Percentiles rank a stretch among this genome's conserved stretches.
These are phyloP conservation scores for Peromyscus maniculatus DNA, from an alignment of 2,113 vertebrate species.

Conservation along the genomic window DNA sequence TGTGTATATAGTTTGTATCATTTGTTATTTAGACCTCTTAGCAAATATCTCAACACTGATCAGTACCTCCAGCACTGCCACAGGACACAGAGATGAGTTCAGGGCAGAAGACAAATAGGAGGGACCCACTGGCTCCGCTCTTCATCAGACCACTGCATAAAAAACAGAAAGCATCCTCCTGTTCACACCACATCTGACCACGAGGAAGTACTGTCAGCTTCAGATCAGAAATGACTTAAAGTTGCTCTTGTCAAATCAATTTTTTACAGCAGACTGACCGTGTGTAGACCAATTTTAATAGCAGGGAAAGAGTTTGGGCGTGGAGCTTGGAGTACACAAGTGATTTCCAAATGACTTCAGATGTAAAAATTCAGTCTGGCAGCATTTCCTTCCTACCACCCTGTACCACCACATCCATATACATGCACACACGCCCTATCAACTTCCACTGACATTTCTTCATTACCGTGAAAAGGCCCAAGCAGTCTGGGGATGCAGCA, in stretches of 20 bases:
- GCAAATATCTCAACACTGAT: slow-evolving; percentile 8
- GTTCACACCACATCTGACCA: slow-evolving; percentile 79
- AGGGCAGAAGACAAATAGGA: slow-evolving; percentile 78
- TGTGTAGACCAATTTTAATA: slow-evolving; percentile 85
- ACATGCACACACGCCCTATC: slow-evolving; percentile 84
- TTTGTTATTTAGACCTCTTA: background rate
- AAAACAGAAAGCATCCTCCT: slow-evolving; percentile 82
- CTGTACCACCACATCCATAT: slow-evolving; percentile 64
- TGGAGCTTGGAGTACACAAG: slow-evolving; percentile 80
- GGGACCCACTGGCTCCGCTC: slow-evolving; percentile 59
- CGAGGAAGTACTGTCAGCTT: slow-evolving; percentile 78
- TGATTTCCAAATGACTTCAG: slow-evolving; percentile 87
- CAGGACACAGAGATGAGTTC: slow-evolving; percentile 44
- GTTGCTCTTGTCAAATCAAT: slow-evolving; percentile 86
- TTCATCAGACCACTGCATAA: slow-evolving; percentile 71
- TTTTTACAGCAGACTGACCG: slow-evolving; percentile 87
- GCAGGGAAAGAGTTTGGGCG: slow-evolving; percentile 80
- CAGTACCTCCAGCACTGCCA: slow-evolving; percentile 40
- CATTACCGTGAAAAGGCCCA: slow-evolving; percentile 85
- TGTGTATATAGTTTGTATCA: background rate
- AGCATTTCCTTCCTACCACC: background rate
- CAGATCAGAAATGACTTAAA: slow-evolving; percentile 84
- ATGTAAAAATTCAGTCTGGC: slow-evolving; percentile 84
- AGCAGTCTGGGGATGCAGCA: slow-evolving; percentile 82
- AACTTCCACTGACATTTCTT: slow-evolving; percentile 86